Evolutionary conservation across 2,888 invertebrate species (phyloP).

Genomic region (Lasioglossum figueresi): DNA sequence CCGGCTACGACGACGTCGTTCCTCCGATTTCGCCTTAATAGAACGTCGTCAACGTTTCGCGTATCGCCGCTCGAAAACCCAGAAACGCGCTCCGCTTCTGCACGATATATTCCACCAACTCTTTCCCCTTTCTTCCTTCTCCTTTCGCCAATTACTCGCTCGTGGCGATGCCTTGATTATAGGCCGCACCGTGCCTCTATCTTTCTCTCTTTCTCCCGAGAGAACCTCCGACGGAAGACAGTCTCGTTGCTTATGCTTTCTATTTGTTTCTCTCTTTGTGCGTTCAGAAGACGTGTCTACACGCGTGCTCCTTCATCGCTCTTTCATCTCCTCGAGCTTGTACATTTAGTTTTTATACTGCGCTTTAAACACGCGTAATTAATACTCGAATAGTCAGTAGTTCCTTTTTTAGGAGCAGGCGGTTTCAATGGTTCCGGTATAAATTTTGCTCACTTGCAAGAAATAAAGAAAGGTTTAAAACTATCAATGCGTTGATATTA

Average conservation of each 20-base stretch:
- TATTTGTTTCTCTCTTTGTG: neutral
- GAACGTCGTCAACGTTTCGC: slow-evolving; percentile 20
- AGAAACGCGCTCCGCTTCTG: slow-evolving; percentile 17
- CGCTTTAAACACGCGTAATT: neutral
- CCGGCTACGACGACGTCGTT: neutral
- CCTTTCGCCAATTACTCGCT: slow-evolving; percentile 24
- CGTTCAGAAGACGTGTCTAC: neutral
- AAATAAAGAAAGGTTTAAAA: too few species aligned
- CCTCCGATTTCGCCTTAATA: slow-evolving; percentile 45
- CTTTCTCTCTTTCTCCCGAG: neutral
- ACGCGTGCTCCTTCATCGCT: neutral
- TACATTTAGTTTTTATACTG: neutral
- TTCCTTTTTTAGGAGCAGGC: too few species aligned
- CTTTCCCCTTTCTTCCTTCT: slow-evolving; percentile 1
- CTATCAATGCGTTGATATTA: too few species aligned
- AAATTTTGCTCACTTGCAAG: too few species aligned
- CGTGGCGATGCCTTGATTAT: neutral
- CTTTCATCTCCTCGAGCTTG: neutral
- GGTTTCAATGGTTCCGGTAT: too few species aligned
- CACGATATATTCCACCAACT: slow-evolving; percentile 25
- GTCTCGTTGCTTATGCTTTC: neutral
- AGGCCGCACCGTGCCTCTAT: neutral
- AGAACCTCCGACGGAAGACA: neutral
- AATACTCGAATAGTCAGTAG: too few species aligned
- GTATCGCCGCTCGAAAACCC: slow-evolving; percentile 6